Evolutionary conservation across 1,140 invertebrate species (phyloP), one percentile per base, ranked within the genome.

Genomic region (Marisa cornuarietis): DNA sequence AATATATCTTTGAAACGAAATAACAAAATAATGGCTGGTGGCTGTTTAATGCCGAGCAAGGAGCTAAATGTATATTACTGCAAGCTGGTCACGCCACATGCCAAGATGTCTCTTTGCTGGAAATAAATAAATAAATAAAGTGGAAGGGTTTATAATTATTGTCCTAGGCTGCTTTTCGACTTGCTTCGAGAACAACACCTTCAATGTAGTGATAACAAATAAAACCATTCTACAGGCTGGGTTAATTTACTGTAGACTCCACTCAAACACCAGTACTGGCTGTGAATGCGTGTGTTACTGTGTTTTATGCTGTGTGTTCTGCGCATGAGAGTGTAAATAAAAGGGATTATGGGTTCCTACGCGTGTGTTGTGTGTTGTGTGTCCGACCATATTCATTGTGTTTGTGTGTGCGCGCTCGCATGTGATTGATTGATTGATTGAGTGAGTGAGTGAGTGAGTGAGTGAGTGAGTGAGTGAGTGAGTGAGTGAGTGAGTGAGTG

Each of bases 351-450:
- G 62, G 31, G 31, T 4, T 42, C 9, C 9, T 58, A 58, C 11
- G 16, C 1, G 54, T 58, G 54, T 58, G 52, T 54, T 54, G 8
- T 14, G 9, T 58, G 11, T 58, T 11, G 54, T 14, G 54, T 58
- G 54, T 58, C 16, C 16, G 11, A 58, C 54, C 4, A 6, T 58
- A 18, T 58, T 73, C 42, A 52, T 22, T 73, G 71, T 73, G 71
- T 73, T 42, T 54, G 42, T 73, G 71, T 73, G 71, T 16, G 51
- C 54, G 71, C n/a, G n/a, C n/a, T n/a, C n/a, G n/a, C n/a, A n/a
- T n/a, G n/a, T n/a, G n/a, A n/a, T n/a, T n/a, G n/a, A n/a, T n/a
- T n/a, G n/a, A n/a, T n/a, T n/a, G n/a, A n/a, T n/a, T n/a, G n/a
- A n/a, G 49, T 73, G 71, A 0, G 9, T 13, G 10, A 14, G 71